Base-by-base conservation (phyloP, 2,113 vertebrate species). In the Callionymus lyra region DNA sequence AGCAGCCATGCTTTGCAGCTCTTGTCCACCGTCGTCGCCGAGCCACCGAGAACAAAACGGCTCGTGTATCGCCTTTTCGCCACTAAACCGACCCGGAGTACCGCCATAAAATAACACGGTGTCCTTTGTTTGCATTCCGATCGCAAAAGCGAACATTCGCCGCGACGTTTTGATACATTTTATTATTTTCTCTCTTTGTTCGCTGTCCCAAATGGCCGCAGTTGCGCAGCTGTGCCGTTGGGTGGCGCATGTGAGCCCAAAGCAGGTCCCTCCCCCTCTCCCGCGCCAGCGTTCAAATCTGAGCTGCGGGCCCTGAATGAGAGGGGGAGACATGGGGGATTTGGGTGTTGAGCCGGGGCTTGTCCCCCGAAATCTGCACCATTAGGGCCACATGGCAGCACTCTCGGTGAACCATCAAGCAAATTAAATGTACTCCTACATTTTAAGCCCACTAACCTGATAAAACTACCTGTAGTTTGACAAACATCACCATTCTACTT, bases 1-100 rank as follows among this genome's bases (percentile, higher is more conserved):
- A 84, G 84, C 84, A 84, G 82, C 84, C 84, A 86, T 86, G 82
- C 84, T 86, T 84, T 85, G 80, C 84, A 83, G 82, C 76, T 81
- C 77, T 72, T 68, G 75, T 81, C 79, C 83, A 74, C 71, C 75
- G 79, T 82, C 82, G 73, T 80, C 76, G 75, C 75, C 79, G 80
- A 82, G 69, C 68, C 78, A 63, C 63, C 77, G 65, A 76, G 76
- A 82, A 77, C 68, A 82, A 83, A 84, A 75, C 73, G 73, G 67
- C 41, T 35, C 68, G 44, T 67, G 70, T 77, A 74, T 66, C 70
- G 77, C 16, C 56, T 41, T 32, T 44, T 31, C 43, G 16, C 27
- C 61, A 8, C 47, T 45, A 61, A 75, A 69, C 61, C 72, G 56
- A 50, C 42, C 13, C 6, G 47, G 74, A 71, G 47, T 49, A 46